phyloP scores from a whole-genome alignment of 2,113 vertebrate species.

The Polyodon spathula region DNA sequence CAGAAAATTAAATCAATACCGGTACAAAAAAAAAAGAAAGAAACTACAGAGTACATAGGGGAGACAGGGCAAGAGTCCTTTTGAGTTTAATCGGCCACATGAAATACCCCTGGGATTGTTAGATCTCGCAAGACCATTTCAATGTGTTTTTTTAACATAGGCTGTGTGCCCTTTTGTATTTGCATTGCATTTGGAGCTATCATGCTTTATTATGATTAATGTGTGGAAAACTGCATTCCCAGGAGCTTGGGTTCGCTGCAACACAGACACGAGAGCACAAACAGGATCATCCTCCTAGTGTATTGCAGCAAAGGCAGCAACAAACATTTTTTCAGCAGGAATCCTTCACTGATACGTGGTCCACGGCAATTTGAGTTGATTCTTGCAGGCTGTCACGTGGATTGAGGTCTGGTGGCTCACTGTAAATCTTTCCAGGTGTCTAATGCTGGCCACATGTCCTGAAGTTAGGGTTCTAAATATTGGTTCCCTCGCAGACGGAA shows the following conservation, averaged over 20 bases:
- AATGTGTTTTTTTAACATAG: constrained; percentile 4
- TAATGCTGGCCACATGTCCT: constrained; percentile 26
- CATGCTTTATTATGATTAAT: constrained; percentile 1
- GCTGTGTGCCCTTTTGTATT: constrained; percentile 1
- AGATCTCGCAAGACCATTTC: background rate
- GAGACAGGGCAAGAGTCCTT: background rate
- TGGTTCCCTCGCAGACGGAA: background rate
- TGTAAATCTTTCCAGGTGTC: constrained; percentile 24
- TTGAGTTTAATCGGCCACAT: background rate
- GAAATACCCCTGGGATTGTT: background rate
- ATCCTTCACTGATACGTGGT: background rate
- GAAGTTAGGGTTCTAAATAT: constrained; percentile 14
- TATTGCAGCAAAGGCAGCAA: background rate
- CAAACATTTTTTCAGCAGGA: background rate
- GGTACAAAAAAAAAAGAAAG: no score
- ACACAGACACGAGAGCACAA: background rate
- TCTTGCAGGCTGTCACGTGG: background rate
- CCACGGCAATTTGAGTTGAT: background rate
- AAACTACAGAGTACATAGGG: no score
- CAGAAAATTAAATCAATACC: no score
- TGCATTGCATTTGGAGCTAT: background rate
- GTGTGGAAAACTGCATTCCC: background rate
- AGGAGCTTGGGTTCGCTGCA: background rate
- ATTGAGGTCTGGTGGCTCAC: constrained; percentile 18
- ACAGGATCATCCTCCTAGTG: background rate